Percentiles rank a stretch among this genome's conserved stretches.
phyloP scores from a whole-genome alignment of 1,140 invertebrate species.

The Drosophila pseudoananassae region DNA sequence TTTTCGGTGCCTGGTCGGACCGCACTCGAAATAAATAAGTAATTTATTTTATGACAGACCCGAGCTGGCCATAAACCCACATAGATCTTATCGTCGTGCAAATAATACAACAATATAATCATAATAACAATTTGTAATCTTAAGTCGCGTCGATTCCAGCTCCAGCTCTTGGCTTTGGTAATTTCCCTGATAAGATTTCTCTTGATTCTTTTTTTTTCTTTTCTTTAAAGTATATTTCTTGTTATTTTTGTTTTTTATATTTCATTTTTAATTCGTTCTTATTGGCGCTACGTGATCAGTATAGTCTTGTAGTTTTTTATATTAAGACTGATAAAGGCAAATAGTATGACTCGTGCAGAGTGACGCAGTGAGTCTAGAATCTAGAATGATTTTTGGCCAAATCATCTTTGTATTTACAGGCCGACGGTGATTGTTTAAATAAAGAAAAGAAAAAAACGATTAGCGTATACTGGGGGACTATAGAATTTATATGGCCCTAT shows the following conservation, averaged over 20 bases:
- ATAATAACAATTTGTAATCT: constrained; percentile 77
- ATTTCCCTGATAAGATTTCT: constrained; percentile 69
- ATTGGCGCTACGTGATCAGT: constrained; percentile 46
- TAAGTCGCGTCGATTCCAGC: constrained; percentile 65
- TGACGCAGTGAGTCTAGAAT: constrained; percentile 24
- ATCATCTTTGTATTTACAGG: constrained; percentile 75
- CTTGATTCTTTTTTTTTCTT: constrained; percentile 10
- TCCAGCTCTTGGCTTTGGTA: constrained; percentile 59
- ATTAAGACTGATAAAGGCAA: constrained; percentile 46
- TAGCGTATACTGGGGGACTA: constrained; percentile 47
- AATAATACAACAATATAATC: constrained; percentile 76
- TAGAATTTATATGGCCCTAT: constrained; percentile 43
- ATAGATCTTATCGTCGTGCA: constrained; percentile 73
- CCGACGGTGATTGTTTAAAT: constrained; percentile 75
- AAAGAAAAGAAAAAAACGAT: constrained; percentile 49
- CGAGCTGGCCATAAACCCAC: constrained; percentile 48
- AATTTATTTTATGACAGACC: constrained; percentile 73
- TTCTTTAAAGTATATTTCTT: constrained; percentile 10
- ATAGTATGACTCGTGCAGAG: constrained; percentile 19
- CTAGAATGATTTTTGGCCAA: constrained; percentile 55
- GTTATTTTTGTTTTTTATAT: constrained; percentile 19
- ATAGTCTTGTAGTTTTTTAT: constrained; percentile 37
- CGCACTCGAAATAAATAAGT: constrained; percentile 76
- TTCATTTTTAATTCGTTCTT: constrained; percentile 37
- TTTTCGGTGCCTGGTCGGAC: constrained; percentile 27